Base-by-base conservation (phyloP, 2,797 vertebrate genomes). In the Lepilemur septentrionalis region DNA sequence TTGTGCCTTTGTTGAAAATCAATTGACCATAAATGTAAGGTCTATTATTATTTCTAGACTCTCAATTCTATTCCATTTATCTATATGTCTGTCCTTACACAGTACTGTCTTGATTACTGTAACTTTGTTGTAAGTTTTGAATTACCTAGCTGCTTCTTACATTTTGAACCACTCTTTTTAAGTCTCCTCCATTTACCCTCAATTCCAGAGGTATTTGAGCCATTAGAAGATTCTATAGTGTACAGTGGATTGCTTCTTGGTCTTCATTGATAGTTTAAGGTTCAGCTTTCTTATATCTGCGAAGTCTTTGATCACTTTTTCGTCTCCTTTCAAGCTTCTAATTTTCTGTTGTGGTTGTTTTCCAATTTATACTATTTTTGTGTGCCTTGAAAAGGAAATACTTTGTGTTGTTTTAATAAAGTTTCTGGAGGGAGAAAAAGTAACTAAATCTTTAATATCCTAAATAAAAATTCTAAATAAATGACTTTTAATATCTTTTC, bases 321-420 rank as follows among this genome's bases (percentile, higher is more conserved):
- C 57, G 43, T 92, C 61, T 75, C 48, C 46, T 79, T 11, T 93
- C n/a, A 61, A 91, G 72, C 52, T 81, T 52, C 52, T n/a, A 38
- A 22, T 76, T 63, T 90, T 84, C 76, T 63, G 13, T 88, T 76
- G n/a, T 18, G 72, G 0, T 50, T 72, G 38, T 91, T 72, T 89
- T 86, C 18, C 55, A 84, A 17, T 43, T 83, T 86, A 69, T 41
- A 9, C 32, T 48, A 7, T 65, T 94, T n/a, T 93, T 87, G 48
- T 89, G 22, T 81, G 41, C 38, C 43, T 93, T 93, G 69, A 69
- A 96, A 91, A 95, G 57, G 25, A 80, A 75, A 67, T 69, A 17
- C 17, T 97, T 50, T 57, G 57, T 57, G 22, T 72, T 61, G 22
- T 69, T 90, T 78, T 69, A 85, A 35, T 48, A 85, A 59, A n/a